Conservation (phyloP, 2,888 invertebrate genomes). For the Spilarctia lutea region DNA sequence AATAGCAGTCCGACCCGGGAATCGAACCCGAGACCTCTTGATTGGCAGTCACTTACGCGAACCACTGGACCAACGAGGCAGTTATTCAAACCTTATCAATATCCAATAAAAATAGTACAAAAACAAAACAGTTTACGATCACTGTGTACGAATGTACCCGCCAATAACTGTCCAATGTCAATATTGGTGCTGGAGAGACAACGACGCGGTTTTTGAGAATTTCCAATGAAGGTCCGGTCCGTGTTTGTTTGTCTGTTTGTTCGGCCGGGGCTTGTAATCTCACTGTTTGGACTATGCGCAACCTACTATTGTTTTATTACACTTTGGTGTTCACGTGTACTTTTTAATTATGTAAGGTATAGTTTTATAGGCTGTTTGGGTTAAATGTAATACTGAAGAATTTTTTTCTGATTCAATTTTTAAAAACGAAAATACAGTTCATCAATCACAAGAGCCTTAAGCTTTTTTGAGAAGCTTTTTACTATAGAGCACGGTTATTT, state of each 20-base stretch:
- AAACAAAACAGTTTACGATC: slow-evolving; percentile 26
- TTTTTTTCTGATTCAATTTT: too few relatives aligned
- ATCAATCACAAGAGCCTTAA: not conserved
- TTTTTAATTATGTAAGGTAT: not conserved
- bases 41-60: too few relatives aligned
- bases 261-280: slow-evolving; percentile 67
- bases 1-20: too few relatives aligned
- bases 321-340: slow-evolving; percentile 34
- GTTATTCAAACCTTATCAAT: slow-evolving; percentile 2
- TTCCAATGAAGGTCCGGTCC: slow-evolving; percentile 76
- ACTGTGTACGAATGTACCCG: slow-evolving; percentile 61
- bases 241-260: slow-evolving; percentile 74
- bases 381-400: not conserved
- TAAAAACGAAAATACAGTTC: not conserved
- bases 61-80: too few relatives aligned
- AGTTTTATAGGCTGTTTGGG: not conserved
- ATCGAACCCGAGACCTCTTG: too few relatives aligned
- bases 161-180: slow-evolving; percentile 82
- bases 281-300: slow-evolving; percentile 56
- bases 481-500: too few relatives aligned
- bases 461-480: not conserved
- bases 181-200: slow-evolving; percentile 81
- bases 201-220: slow-evolving; percentile 84
- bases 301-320: slow-evolving; percentile 40
- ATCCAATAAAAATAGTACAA: not conserved